These are phyloP conservation scores for Mastomys natalensis DNA, from an alignment of 2,113 vertebrate species.

Conservation along the genomic window DNA sequence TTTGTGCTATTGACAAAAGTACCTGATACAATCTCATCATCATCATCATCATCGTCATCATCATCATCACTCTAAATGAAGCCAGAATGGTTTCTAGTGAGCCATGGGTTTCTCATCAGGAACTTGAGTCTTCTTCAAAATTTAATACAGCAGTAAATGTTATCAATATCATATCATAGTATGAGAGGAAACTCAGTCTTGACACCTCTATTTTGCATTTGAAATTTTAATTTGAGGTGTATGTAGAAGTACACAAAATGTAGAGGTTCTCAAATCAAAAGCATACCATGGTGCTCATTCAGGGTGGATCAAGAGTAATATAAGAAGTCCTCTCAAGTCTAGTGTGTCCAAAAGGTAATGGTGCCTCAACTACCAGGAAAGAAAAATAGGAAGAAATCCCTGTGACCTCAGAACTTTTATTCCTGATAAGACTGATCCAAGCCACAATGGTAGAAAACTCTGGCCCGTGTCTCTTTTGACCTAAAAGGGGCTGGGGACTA, in stretches of 20 bases:
- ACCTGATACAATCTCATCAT: background rate
- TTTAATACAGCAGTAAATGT: background rate
- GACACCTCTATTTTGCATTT: background rate
- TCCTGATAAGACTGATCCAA: background rate
- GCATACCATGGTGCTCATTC: background rate
- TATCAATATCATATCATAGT: background rate
- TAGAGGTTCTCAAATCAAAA: background rate
- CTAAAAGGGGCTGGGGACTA: background rate
- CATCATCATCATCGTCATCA: background rate
- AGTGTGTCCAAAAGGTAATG: background rate
- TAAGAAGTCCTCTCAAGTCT: background rate
- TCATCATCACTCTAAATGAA: background rate
- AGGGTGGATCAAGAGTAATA: background rate
- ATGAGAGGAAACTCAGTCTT: background rate
- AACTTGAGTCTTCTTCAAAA: background rate
- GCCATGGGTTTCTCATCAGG: background rate
- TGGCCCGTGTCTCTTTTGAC: background rate
- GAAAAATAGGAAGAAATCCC: background rate
- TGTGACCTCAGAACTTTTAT: background rate
- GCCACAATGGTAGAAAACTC: background rate
- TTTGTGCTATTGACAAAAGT: background rate
- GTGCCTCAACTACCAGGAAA: background rate
- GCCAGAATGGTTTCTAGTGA: background rate
- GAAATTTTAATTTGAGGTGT: background rate
- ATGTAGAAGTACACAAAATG: background rate